These are phyloP conservation scores for Cyanistes caeruleus DNA, from an alignment of 2,113 vertebrate species.

Conservation along the genomic window DNA sequence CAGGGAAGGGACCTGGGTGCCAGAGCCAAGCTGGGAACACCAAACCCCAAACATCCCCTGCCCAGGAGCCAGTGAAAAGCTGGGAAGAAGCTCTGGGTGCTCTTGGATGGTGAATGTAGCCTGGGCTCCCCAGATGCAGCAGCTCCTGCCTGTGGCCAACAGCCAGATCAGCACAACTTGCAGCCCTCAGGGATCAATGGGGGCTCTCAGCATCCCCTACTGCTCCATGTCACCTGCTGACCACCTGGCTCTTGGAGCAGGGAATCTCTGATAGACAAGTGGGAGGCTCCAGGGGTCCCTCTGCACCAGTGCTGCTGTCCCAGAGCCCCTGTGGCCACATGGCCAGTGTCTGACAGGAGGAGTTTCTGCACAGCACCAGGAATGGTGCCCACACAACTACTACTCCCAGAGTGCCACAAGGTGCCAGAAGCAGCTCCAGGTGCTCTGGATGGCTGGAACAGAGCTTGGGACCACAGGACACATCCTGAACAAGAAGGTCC, in stretches of 20 bases:
- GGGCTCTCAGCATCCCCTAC: rapidly evolving
- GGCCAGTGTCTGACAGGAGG: rapidly evolving
- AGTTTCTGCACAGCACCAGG: neutral
- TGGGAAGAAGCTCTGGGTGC: neutral
- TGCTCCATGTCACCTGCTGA: rapidly evolving
- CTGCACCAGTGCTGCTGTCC: neutral
- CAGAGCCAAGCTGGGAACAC: neutral
- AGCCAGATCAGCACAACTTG: rapidly evolving
- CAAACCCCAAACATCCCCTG: neutral
- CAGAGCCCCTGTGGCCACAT: rapidly evolving
- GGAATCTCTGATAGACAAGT: neutral
- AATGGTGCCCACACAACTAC: no score
- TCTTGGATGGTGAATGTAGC: no score
- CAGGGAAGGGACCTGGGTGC: neutral
- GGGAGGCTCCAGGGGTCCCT: rapidly evolving
- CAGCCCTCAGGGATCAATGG: neutral
- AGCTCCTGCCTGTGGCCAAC: neutral
- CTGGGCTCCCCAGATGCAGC: neutral
- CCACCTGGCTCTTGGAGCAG: rapidly evolving
- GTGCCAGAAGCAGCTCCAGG: rapidly evolving
- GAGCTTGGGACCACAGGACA: neutral
- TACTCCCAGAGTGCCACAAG: neutral
- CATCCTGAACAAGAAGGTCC: neutral
- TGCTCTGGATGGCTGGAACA: rapidly evolving
- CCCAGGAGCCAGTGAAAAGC: neutral